Evolutionary conservation across 2,797 vertebrate species (phyloP).

Genomic region (Trematocara caparti): DNA sequence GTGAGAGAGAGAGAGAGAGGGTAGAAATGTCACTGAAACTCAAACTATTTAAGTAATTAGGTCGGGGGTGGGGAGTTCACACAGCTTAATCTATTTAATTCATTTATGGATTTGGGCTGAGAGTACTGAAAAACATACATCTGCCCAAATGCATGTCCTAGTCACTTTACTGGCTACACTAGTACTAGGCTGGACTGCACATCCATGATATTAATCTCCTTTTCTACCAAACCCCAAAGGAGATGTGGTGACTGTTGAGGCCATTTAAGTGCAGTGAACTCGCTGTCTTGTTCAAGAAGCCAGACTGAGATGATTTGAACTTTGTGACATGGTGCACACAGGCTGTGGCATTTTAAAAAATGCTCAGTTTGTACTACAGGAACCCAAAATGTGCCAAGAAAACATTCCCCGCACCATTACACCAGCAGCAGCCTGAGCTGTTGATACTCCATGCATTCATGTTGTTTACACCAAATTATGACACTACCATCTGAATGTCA

Average conservation of each 20-base stretch:
- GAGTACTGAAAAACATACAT: neutral
- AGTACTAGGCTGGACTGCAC: neutral
- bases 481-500: neutral
- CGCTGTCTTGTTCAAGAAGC: neutral
- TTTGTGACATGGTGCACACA: neutral
- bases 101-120: neutral
- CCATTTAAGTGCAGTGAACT: neutral
- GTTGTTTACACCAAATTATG: conserved; percentile 24
- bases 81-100: neutral
- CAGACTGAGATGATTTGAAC: neutral
- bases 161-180: neutral
- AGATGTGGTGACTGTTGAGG: neutral
- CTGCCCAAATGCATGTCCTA: neutral
- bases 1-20: rapidly evolving
- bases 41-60: neutral
- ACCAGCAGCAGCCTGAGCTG: neutral
- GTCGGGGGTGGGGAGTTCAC: neutral
- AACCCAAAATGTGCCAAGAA: neutral
- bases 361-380: neutral
- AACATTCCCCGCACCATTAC: neutral
- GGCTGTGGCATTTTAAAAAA: neutral
- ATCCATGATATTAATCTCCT: neutral
- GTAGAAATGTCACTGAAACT: neutral
- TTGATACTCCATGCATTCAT: neutral
- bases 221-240: neutral